Percentiles rank a stretch among this genome's conserved stretches.
Conservation (phyloP, 2,113 vertebrate species). For the Ictalurus punctatus region DNA sequence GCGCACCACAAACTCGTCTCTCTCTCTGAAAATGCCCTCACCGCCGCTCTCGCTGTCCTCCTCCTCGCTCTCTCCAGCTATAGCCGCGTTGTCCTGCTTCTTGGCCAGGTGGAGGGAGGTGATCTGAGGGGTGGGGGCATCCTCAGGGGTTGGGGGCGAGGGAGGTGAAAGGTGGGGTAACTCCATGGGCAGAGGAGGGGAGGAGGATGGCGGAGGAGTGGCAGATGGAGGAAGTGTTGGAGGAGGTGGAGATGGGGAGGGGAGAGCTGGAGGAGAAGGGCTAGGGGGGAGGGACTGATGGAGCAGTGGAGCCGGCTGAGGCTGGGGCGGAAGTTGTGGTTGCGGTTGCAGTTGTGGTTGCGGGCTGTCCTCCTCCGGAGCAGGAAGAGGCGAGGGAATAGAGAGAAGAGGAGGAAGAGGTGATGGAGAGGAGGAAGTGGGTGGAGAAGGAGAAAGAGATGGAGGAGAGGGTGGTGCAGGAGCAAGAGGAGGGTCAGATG, state of each 20-base stretch:
- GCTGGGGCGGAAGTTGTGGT: slow-evolving; percentile 10
- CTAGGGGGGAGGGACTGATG: slow-evolving; percentile 58
- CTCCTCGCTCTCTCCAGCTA: slow-evolving; percentile 85
- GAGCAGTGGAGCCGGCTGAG: slow-evolving; percentile 46
- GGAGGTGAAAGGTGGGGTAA: slow-evolving; percentile 57
- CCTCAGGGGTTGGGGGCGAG: slow-evolving; percentile 73
- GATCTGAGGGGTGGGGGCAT: slow-evolving; percentile 66
- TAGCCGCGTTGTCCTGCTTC: slow-evolving; percentile 83
- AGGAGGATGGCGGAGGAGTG: slow-evolving; percentile 61
- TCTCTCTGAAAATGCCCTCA: slow-evolving; percentile 86
- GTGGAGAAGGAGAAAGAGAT: slow-evolving; percentile 57
- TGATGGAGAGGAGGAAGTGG: slow-evolving; percentile 58
- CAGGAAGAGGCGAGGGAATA: slow-evolving; percentile 48
- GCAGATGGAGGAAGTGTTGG: slow-evolving; percentile 62
- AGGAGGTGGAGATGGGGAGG: slow-evolving; percentile 55
- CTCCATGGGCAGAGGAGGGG: slow-evolving; percentile 57
- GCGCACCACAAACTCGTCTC: slow-evolving; percentile 88
- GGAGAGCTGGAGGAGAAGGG: slow-evolving; percentile 55
- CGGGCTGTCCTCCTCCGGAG: slow-evolving; percentile 45
- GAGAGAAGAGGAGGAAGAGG: slow-evolving; percentile 59
- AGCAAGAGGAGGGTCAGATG: slow-evolving; percentile 51
- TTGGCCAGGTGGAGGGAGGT: slow-evolving; percentile 85
- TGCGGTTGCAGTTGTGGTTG: slow-evolving; percentile 13
- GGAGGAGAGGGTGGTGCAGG: slow-evolving; percentile 56
- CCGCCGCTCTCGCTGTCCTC: slow-evolving; percentile 85